Conservation (phyloP, 2,888 invertebrate genomes). For the Nomada goodeniana region DNA sequence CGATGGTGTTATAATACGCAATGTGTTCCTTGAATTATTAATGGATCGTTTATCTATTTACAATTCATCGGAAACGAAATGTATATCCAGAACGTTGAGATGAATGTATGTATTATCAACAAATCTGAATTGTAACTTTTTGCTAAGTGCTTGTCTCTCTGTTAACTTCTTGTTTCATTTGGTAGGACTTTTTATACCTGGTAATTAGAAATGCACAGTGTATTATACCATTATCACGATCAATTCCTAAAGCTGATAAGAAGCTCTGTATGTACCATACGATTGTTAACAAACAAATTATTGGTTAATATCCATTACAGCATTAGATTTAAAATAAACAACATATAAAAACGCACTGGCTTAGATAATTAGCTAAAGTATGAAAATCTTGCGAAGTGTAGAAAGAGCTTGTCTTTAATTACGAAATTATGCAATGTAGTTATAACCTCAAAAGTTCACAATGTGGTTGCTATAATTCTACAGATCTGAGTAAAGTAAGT, state of each 20-base stretch:
- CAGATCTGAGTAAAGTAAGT: neutral
- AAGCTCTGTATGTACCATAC: neutral
- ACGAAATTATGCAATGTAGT: neutral
- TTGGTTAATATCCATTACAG: neutral
- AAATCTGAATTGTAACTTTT: no score
- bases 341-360: neutral
- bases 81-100: neutral
- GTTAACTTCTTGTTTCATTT: conserved; percentile 29
- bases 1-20: neutral
- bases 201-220: conserved; percentile 4
- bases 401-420: neutral
- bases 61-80: conserved; percentile 59
- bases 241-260: neutral
- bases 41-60: neutral
- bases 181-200: conserved; percentile 27
- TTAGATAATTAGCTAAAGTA: neutral
- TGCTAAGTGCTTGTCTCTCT: conserved; percentile 33
- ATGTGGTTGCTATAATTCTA: conserved; percentile 19
- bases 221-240: neutral
- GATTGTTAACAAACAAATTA: neutral
- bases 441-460: conserved; percentile 33
- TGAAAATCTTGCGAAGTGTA: neutral
- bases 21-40: neutral
- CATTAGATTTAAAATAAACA: neutral
- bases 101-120: no score